Conservation (phyloP, 2,888 invertebrate species). For the Caenorhabditis drosophilae region DNA sequence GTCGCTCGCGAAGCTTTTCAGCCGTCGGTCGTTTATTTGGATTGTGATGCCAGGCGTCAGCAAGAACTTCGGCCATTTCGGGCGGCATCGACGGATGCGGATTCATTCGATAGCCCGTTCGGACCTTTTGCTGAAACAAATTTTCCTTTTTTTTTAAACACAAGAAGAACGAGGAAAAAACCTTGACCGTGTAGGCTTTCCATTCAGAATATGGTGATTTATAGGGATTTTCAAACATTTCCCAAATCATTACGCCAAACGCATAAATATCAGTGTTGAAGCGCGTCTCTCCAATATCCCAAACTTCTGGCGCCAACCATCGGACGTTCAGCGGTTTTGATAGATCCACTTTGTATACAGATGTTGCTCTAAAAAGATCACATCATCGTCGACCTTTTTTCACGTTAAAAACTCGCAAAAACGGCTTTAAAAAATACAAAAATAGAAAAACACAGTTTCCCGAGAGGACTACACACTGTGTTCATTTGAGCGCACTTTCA, state of each 20-base stretch:
- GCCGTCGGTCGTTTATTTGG: constrained; percentile 49
- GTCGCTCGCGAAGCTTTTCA: constrained; percentile 37
- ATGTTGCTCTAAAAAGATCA: constrained; percentile 21
- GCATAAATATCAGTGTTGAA: constrained; percentile 61
- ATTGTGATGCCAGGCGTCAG: constrained; percentile 51
- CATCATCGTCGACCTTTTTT: neutral
- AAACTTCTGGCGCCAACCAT: constrained; percentile 63
- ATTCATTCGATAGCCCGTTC: constrained; percentile 56
- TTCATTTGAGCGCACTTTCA: no score
- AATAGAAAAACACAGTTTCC: no score
- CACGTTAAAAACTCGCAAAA: neutral
- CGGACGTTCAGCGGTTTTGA: constrained; percentile 59
- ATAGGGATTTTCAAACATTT: constrained; percentile 59
- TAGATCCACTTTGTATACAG: constrained; percentile 53
- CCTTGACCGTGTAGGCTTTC: constrained; percentile 57
- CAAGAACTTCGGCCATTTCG: constrained; percentile 40
- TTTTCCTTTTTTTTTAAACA: neutral
- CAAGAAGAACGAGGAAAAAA: constrained; percentile 6
- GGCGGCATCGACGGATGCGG: constrained; percentile 52
- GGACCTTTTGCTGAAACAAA: constrained; percentile 42
- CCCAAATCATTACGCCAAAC: constrained; percentile 60
- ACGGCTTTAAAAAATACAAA: no score
- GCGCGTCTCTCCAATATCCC: constrained; percentile 58
- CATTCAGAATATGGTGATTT: constrained; percentile 53
- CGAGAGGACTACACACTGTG: no score